Base-by-base conservation (phyloP, 2,797 vertebrate species). In the Meriones psammophilus region DNA sequence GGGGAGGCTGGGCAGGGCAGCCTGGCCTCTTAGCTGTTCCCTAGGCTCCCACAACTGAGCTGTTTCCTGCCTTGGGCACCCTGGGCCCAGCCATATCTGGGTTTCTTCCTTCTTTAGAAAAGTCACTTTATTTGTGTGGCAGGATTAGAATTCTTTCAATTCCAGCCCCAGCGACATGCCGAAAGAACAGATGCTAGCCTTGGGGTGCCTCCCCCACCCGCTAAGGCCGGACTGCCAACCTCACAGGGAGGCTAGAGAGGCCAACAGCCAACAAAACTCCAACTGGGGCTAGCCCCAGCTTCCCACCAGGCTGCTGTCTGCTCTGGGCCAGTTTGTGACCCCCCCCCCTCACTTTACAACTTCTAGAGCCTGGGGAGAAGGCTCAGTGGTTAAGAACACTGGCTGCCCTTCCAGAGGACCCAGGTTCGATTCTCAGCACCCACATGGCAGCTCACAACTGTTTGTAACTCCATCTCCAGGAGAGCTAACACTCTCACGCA, bases 111-210 rank as follows among this genome's bases (percentile, higher is more conserved):
- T 91, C 54, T 81, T 91, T 83, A 83, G 78, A 30, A 81, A 91
- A 71, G 24, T 71, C 66, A 46, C 81, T 76, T 74, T 66, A 79
- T 86, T 94, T 88, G 58, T 28, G 26, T 74, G 54, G 66, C 68
- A 77, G 89, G 91, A 60, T 76, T 71, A 89, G 94, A 80, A 93
- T 94, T 91, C 85, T 39, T 79, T 39, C 36, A 64, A 90, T 60
- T 92, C n/a, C 84, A 94, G 91, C 76, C 22, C 58, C 54, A n/a
- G 46, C n/a, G 46, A 83, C 22, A 18, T 14, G 54, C n/a, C 14
- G 56, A 42, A 83, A 90, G 94, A 91, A 74, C 80, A 66, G 89
- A 24, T 39, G 73, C 26, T 62, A 28, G 30, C 39, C 6, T 46
- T 73, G 26, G n/a, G 71, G 33, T 56, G 68, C 76, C 80, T 22